These are phyloP conservation scores for Drusus annulatus DNA, from an alignment of 1,140 invertebrate genomes.

Conservation along the genomic window DNA sequence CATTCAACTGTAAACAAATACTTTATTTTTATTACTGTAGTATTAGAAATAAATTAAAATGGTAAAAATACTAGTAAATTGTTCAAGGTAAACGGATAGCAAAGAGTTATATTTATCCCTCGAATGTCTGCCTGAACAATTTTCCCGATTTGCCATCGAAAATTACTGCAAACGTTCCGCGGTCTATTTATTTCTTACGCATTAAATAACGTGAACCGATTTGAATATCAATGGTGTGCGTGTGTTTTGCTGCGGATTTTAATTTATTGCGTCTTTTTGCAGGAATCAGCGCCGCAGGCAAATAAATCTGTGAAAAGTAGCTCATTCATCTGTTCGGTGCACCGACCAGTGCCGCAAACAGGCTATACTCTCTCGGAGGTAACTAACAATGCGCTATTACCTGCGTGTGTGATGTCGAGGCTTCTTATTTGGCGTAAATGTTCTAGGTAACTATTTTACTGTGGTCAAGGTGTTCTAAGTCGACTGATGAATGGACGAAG, in stretches of 20 bases:
- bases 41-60: too few relatives aligned
- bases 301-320: conserved; percentile 1
- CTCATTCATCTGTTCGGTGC: conserved; percentile 17
- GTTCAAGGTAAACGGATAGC: too few relatives aligned
- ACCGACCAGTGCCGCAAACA: not conserved
- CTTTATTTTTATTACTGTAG: too few relatives aligned
- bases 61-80: too few relatives aligned
- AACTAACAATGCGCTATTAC: conserved; percentile 11
- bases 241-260: conserved; percentile 11
- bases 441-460: not conserved
- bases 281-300: conserved; percentile 3
- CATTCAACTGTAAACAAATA: too few relatives aligned
- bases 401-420: not conserved
- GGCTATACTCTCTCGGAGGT: not conserved
- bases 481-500: too few relatives aligned
- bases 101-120: too few relatives aligned
- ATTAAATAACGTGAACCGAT: not conserved
- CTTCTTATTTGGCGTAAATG: not conserved
- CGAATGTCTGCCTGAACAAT: too few relatives aligned
- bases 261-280: conserved; percentile 1
- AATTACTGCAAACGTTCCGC: too few relatives aligned
- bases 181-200: not conserved
- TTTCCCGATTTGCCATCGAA: too few relatives aligned
- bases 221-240: conserved; percentile 24
- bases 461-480: not conserved